These are phyloP conservation scores for Phoenoteleia sp. DNA, from an alignment of 2,888 invertebrate genomes.

Conservation along the genomic window DNA sequence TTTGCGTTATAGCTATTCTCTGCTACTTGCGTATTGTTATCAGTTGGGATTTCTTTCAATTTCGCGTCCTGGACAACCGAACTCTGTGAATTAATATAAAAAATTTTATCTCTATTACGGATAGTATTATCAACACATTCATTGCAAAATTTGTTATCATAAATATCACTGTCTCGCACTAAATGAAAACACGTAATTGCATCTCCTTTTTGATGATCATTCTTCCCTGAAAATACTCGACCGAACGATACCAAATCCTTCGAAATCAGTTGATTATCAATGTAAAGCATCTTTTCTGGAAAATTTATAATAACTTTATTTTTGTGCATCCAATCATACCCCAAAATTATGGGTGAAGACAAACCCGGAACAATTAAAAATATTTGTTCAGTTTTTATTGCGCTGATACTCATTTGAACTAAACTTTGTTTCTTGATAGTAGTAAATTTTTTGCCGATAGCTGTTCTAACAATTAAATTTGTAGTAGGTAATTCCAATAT, in stretches of 20 bases:
- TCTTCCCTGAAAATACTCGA: neutral
- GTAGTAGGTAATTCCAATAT: slow-evolving; percentile 4
- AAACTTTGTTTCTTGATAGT: neutral
- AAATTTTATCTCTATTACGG: too few relatives aligned
- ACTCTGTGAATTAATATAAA: too few relatives aligned
- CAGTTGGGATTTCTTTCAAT: too few relatives aligned
- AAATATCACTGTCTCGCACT: too few relatives aligned
- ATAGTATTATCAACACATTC: too few relatives aligned
- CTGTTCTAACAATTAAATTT: neutral
- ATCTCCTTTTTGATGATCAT: neutral
- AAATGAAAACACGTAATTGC: neutral
- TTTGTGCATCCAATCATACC: slow-evolving; percentile 10
- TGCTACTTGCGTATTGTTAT: too few relatives aligned
- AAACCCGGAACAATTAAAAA: neutral
- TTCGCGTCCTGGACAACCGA: too few relatives aligned
- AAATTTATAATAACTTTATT: too few relatives aligned
- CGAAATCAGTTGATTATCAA: neutral
- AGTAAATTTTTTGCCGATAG: neutral
- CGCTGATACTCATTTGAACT: neutral
- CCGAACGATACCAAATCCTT: neutral
- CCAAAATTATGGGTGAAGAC: slow-evolving; percentile 4
- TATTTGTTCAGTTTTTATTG: neutral
- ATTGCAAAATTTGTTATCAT: too few relatives aligned
- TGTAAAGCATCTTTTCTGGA: too few relatives aligned
- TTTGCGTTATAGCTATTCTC: too few relatives aligned